These are phyloP conservation scores for Allolobophora icterica DNA, from an alignment of 2,888 invertebrate species.

Conservation along the genomic window DNA sequence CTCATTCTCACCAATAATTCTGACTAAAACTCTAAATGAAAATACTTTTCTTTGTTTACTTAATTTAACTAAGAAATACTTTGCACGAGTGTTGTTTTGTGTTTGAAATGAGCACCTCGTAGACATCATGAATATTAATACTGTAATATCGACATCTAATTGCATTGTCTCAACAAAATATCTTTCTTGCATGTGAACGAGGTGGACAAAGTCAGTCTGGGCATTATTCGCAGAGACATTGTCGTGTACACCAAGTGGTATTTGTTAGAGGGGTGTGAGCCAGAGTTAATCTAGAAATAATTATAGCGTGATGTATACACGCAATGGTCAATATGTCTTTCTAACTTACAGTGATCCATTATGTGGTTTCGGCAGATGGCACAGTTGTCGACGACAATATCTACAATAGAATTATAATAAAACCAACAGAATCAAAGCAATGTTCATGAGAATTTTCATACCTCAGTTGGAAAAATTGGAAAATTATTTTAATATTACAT, in stretches of 20 bases:
- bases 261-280: too few species aligned
- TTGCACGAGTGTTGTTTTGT: background rate
- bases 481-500: background rate
- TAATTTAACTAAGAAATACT: background rate
- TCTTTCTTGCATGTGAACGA: too few species aligned
- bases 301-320: too few species aligned
- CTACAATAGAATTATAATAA: conserved; percentile 52
- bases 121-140: too few species aligned
- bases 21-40: background rate
- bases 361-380: conserved; percentile 99
- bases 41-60: background rate
- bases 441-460: background rate
- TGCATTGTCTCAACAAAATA: too few species aligned
- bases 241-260: too few species aligned
- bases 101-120: too few species aligned
- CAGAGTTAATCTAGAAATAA: too few species aligned
- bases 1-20: background rate
- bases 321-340: background rate
- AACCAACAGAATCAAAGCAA: conserved; percentile 15
- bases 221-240: too few species aligned
- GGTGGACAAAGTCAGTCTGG: too few species aligned
- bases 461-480: background rate
- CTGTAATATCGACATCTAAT: too few species aligned
- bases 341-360: conserved; percentile 86
- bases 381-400: conserved; percentile 99